Evolutionary conservation across 2,797 vertebrate genomes (phyloP), one percentile per base, ranked within the genome.

Genomic region (Staurois parvus): DNA sequence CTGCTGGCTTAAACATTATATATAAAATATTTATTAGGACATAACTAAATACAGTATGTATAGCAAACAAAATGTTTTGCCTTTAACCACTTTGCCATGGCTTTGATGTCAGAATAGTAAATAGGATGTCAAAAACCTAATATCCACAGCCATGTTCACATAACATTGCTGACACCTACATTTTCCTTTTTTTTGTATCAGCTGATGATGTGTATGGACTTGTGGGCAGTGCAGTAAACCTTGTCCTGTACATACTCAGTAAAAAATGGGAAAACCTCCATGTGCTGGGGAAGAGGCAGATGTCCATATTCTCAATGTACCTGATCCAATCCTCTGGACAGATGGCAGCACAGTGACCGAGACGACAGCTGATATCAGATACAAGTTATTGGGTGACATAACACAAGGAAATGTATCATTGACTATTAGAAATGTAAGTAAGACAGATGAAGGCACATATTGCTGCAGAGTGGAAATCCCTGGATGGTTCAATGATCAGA

Each of bases 401-500:
- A 2, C 3, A 21, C 40, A 68, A n/a, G 37, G 76, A 10, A 9
- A 79, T 40, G 76, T 79, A 26, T 79, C 76, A 10, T 26, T 79
- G 76, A 79, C 76, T 26, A 79, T 79, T 34, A 79, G 19, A 3
- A 28, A 28, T 64, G n/a, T 28, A 40, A 79, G n/a, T 15, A 68
- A 68, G 21, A 26, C 29, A 2, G 76, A 79, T 79, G 76, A 68
- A 48, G 64, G 26, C 21, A 79, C 76, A 2, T 79, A 79, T 52
- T 79, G 76, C 76, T 79, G 76, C 64, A 64, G 76, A 7, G 62
- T 68, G 10, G 64, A 68, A 4, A 28, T 48, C 64, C 70, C 72
- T 0, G 95, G 95, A 79, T 93, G 89, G 93, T 96, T 96, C 87
- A 96, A 95, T 74, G 95, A 96, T 40, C 73, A 86, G 28, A 94